These are phyloP conservation scores for Nematolebias whitei DNA, from an alignment of 2,113 vertebrate species.

Conservation along the genomic window DNA sequence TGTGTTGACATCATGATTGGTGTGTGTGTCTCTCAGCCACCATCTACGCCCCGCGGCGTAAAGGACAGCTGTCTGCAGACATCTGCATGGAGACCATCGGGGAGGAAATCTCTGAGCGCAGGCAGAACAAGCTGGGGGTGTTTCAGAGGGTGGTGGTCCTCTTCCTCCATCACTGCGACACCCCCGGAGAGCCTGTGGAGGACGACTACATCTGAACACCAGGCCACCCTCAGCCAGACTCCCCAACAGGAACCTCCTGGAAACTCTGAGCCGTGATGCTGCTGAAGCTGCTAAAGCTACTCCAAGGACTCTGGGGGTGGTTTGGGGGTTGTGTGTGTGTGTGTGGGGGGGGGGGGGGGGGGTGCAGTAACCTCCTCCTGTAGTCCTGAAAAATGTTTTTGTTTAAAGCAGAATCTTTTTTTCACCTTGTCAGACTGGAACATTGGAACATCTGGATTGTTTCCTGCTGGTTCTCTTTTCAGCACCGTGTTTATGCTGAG, in stretches of 20 bases:
- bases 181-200: constrained; percentile 93
- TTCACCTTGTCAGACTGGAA: background rate
- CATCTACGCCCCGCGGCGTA: constrained; percentile 95
- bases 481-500: background rate
- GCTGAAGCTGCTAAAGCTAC: no score
- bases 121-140: constrained; percentile 89
- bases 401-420: background rate
- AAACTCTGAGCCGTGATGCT: background rate
- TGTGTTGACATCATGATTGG: no score
- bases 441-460: background rate
- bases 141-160: constrained; percentile 95
- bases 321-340: no score
- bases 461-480: background rate
- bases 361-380: no score
- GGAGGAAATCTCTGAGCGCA: constrained; percentile 95
- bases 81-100: constrained; percentile 99
- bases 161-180: constrained; percentile 97
- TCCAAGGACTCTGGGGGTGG: no score
- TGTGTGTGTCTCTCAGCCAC: constrained; percentile 83
- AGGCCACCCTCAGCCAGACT: background rate
- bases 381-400: no score
- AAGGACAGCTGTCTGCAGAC: constrained; percentile 95
- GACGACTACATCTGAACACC: constrained; percentile 92
- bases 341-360: no score
- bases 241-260: background rate